Evolutionary conservation across 2,888 invertebrate genomes (phyloP), one percentile per base, ranked within the genome.

Genomic region (Myopa testacea): DNA sequence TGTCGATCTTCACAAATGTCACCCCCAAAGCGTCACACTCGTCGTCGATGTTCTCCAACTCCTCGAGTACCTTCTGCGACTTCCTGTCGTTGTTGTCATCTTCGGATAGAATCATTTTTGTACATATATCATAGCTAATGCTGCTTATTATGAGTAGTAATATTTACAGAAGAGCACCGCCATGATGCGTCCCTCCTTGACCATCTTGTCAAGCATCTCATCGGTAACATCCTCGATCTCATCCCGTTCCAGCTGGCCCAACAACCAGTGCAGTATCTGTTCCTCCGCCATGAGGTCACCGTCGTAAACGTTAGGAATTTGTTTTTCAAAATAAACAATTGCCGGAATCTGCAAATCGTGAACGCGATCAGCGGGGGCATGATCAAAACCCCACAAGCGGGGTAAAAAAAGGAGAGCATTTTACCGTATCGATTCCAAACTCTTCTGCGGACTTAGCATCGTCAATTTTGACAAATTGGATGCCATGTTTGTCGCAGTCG

Each of bases 211-310:
- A 83, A 97, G 91, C 96, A 97, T 97, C 90, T 97, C 96, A 89
- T 97, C 96, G 71, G 96, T 97, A 67, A 97, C 95, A 90, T 97
- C 97, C 91, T 97, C 97, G 84, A 97, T 97, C 91, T 97, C 97
- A 88, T 97, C 97, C 84, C 94, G 95, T 88, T 96, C 96, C 82
- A 96, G 91, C 89, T 97, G 97, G 81, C 93, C 93, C 79, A 96
- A 92, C 55, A 97, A 90, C 97, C 97, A 97, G 86, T 95, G 95
- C 75, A 97, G 90, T 83, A 96, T 95, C 87, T 95, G 94, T 85
- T 96, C 95, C 90, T 96, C 96, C 87, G 96, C 94, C 88, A 95
- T 95, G 83, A 96, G 91, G 88, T 96, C 95, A 92, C 95, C 97
- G 87, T 96, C 96, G 90, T 96, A 97, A 83, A 97, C 92, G 89